phyloP scores from a whole-genome alignment of 2,888 invertebrate genomes.

The Trichacis sp. region DNA sequence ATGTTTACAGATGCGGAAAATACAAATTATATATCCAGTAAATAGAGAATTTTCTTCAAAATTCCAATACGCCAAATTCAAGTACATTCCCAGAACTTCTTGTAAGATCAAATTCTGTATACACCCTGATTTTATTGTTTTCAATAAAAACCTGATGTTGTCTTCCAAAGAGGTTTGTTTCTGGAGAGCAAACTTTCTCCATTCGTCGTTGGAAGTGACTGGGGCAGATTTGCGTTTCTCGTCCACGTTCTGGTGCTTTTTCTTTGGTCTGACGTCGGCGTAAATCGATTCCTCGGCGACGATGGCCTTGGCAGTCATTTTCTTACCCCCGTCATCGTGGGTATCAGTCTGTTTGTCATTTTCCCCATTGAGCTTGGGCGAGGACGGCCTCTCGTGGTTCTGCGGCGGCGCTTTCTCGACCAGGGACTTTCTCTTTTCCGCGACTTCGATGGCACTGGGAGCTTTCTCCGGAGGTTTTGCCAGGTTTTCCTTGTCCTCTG shows the following conservation, averaged over 20 bases:
- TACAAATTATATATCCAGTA: too few species aligned
- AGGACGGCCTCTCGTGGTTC: constrained; percentile 37
- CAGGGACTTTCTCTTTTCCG: constrained; percentile 40
- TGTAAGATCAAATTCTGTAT: too few species aligned
- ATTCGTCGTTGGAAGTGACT: constrained; percentile 54
- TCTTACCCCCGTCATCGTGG: constrained; percentile 35
- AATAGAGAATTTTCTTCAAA: too few species aligned
- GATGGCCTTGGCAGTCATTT: constrained; percentile 5
- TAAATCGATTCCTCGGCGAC: constrained; percentile 38
- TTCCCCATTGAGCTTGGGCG: constrained; percentile 45
- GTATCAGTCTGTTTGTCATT: constrained; percentile 28
- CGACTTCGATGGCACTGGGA: constrained; percentile 45
- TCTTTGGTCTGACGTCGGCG: constrained; percentile 53
- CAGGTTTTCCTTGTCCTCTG: constrained; percentile 54
- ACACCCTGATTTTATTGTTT: too few species aligned
- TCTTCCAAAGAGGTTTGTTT: constrained; percentile 61
- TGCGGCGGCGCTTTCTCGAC: constrained; percentile 43
- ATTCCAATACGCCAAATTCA: too few species aligned
- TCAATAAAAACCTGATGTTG: constrained; percentile 39
- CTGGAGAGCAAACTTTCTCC: constrained; percentile 52
- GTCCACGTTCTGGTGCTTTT: constrained; percentile 50
- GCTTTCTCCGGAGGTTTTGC: constrained; percentile 41
- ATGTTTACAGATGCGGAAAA: too few species aligned
- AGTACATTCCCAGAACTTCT: too few species aligned
- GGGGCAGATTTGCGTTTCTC: constrained; percentile 65